Evolutionary conservation across 2,888 invertebrate species (phyloP).

Genomic region (Heliconius hortense): DNA sequence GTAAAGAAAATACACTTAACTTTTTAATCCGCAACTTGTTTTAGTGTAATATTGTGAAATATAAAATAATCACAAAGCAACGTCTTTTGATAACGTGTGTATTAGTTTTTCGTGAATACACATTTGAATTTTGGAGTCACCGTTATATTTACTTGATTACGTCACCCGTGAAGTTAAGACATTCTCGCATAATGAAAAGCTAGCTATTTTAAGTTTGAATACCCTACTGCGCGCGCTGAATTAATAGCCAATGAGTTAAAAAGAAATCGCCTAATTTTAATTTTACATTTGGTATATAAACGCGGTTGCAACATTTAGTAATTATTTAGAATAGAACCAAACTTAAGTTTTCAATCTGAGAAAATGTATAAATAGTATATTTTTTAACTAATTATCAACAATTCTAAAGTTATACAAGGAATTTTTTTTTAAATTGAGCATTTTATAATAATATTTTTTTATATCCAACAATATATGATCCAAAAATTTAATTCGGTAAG

Average conservation of each 20-base stretch:
- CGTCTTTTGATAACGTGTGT: neutral
- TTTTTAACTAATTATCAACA: neutral
- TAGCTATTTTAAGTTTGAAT: slow-evolving; percentile 25
- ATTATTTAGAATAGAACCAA: neutral
- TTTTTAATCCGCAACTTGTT: no score
- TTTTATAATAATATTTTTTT: neutral
- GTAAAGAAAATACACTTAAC: no score
- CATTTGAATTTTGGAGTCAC: slow-evolving; percentile 32
- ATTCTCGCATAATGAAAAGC: slow-evolving; percentile 23
- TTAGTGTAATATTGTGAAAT: neutral
- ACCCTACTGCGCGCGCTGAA: neutral
- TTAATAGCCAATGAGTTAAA: neutral
- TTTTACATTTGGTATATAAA: neutral
- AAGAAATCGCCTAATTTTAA: neutral
- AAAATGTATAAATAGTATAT: neutral
- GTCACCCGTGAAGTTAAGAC: slow-evolving; percentile 35
- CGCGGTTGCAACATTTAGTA: neutral
- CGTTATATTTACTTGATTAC: slow-evolving; percentile 40
- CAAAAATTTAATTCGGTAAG: slow-evolving; percentile 20
- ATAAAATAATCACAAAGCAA: neutral
- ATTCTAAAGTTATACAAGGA: neutral
- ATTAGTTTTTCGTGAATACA: slow-evolving; percentile 30
- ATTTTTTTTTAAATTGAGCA: no score
- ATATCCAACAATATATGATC: neutral
- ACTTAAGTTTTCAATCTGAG: neutral